Evolutionary conservation across 1,140 invertebrate genomes (phyloP), one percentile per base, ranked within the genome.

Genomic region (Drosophila kepulauana): DNA sequence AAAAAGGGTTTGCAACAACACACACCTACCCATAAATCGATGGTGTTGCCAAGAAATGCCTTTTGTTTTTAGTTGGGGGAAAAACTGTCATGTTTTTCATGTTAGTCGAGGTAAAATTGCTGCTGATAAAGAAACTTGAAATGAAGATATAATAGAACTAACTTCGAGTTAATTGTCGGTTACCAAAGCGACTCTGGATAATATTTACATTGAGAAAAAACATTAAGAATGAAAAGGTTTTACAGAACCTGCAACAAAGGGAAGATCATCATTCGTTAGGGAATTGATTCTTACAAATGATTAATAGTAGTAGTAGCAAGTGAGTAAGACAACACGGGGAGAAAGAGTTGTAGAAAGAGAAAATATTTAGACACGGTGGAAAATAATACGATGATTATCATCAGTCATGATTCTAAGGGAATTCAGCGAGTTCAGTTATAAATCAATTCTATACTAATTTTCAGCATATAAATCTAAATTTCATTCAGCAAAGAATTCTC

Each of bases 41-140:
- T 72, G 77, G 70, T 84, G 82, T 82, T 80, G 77, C 58, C 72
- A 59, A 70, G 69, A 88, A 82, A 87, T 74, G 54, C 68, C 46
- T 72, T 35, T 48, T 66, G 67, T 68, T 66, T 57, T 48, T 58
- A 15, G 16, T 45, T 30, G 51, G 67, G 79, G 82, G 76, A 87
- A 87, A 79, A 87, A 79, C 82, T 86, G 82, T 87, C 82, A 82
- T 76, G 75, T 81, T 89, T 88, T 87, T 79, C 62, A 76, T 65
- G 67, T 78, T 80, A 62, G 63, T 70, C 65, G 58, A 48, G 77
- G 41, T 73, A 56, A 78, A 63, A 25, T 25, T 25, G 20, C 20
- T 38, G 64, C 43, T 64, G 71, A 78, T 74, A 59, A 62, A 16
- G 49, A 64, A 56, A 61, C 45, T 35, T 46, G 62, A 49, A 68